Conservation (phyloP, 2,797 vertebrate species). For the Microhierax caerulescens region DNA sequence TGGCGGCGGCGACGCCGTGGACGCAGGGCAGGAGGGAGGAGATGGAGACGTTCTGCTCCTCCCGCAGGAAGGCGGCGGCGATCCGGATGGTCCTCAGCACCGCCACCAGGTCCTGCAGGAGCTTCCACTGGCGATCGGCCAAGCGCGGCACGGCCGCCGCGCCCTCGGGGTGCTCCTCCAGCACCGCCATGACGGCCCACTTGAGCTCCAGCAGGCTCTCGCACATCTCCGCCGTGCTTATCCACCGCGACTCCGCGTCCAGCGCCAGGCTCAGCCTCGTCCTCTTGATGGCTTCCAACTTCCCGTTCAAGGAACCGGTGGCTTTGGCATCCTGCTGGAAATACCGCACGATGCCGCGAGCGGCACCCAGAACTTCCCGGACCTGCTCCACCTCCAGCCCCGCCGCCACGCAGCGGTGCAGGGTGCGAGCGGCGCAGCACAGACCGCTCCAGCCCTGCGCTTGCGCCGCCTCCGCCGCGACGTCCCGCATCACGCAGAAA, state of each 20-base stretch:
- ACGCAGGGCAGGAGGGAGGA: conserved; percentile 75
- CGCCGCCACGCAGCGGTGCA: conserved; percentile 66
- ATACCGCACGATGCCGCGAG: conserved; percentile 59
- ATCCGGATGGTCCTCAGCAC: conserved; percentile 71
- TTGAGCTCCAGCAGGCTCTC: conserved; percentile 73
- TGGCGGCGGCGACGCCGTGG: conserved; percentile 64
- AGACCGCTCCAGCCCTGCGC: conserved; percentile 51
- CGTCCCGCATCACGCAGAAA: conserved; percentile 68
- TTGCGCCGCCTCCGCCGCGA: not conserved
- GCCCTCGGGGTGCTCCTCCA: conserved; percentile 67
- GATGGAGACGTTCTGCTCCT: conserved; percentile 72
- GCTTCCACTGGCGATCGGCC: conserved; percentile 76
- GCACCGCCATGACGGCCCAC: conserved; percentile 72
- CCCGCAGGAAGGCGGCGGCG: conserved; percentile 68
- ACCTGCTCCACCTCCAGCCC: conserved; percentile 68
- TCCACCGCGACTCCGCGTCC: conserved; percentile 68
- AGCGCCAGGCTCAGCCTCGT: conserved; percentile 22
- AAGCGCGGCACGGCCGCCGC: not conserved
- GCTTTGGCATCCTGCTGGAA: conserved; percentile 68
- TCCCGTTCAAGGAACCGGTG: conserved; percentile 49
- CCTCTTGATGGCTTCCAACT: conserved; percentile 70
- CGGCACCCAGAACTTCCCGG: conserved; percentile 53
- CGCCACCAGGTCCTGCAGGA: conserved; percentile 73
- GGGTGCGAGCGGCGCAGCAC: conserved; percentile 62
- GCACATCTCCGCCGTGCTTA: conserved; percentile 74